These are phyloP conservation scores for Gnathonemus echidnorhynchus DNA, from an alignment of 2,113 vertebrate genomes.

Conservation along the genomic window DNA sequence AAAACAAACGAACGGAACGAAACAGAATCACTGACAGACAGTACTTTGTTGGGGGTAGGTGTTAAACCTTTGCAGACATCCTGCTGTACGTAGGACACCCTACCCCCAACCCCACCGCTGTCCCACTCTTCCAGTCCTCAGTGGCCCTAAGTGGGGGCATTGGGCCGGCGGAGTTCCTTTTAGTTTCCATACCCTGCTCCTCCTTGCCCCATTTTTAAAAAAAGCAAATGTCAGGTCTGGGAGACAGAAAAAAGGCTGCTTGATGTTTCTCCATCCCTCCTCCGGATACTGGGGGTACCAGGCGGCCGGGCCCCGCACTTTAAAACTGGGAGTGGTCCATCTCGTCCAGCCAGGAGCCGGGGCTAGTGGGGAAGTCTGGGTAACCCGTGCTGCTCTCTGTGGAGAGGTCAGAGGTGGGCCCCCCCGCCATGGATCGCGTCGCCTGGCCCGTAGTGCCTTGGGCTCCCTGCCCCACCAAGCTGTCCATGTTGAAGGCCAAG, in stretches of 20 bases:
- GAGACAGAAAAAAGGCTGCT: conserved; percentile 40
- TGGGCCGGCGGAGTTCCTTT: background rate
- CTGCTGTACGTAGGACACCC: background rate
- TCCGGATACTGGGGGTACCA: background rate
- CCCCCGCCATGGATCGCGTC: conserved; percentile 84
- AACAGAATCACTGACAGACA: conserved; percentile 35
- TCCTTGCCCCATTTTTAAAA: conserved; percentile 30
- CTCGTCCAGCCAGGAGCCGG: conserved; percentile 96
- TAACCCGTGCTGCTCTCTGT: conserved; percentile 97
- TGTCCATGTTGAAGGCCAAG: conserved; percentile 86
- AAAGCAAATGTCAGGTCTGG: conserved; percentile 37
- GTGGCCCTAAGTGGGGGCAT: background rate
- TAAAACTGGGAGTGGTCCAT: conserved; percentile 99
- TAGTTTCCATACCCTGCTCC: conserved; percentile 23
- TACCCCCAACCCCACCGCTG: background rate
- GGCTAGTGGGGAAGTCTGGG: conserved; percentile 97
- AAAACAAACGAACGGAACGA: conserved; percentile 36
- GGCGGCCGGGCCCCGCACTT: conserved; percentile 27
- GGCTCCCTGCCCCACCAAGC: conserved; percentile 72
- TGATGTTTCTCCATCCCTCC: background rate
- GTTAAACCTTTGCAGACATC: background rate
- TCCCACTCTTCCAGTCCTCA: background rate
- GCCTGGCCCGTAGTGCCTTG: conserved; percentile 81
- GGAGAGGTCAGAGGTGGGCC: conserved; percentile 93
- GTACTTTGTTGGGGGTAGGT: conserved; percentile 19